Conservation (phyloP, 2,113 vertebrate genomes). For the Dicentrarchus labrax region DNA sequence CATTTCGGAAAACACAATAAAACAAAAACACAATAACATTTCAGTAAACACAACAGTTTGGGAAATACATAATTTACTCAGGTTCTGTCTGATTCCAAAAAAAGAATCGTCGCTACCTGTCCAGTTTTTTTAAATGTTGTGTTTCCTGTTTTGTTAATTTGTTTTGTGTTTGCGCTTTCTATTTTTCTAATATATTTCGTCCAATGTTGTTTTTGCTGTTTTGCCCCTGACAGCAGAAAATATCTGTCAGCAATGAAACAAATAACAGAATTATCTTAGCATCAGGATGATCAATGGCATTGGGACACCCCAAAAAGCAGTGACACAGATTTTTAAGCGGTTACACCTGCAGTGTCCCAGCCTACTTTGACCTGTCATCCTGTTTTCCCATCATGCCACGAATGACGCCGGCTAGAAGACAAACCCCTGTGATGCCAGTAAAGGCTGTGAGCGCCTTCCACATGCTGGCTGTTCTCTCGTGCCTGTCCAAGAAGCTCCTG, state of each 20-base stretch:
- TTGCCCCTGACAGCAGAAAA: background rate
- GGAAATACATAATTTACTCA: background rate
- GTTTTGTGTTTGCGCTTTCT: background rate
- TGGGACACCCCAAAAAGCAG: background rate
- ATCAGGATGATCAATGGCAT: background rate
- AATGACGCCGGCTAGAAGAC: constrained; percentile 66
- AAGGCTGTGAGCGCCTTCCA: constrained; percentile 78
- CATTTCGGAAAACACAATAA: no score
- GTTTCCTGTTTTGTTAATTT: background rate
- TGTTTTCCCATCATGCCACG: constrained; percentile 28
- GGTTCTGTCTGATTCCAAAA: no score
- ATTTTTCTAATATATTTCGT: background rate
- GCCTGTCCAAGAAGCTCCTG: constrained; percentile 78
- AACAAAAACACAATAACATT: background rate
- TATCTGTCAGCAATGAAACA: background rate
- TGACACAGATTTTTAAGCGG: background rate
- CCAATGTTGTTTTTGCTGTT: background rate
- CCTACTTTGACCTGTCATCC: constrained; percentile 55
- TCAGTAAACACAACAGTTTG: background rate
- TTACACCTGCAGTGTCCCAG: background rate
- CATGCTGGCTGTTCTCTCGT: constrained; percentile 75
- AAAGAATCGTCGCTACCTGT: background rate
- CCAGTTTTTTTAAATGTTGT: background rate
- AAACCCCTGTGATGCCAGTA: constrained; percentile 73
- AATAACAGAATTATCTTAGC: background rate